Evolutionary conservation across 2,113 vertebrate genomes (phyloP), one percentile per base, ranked within the genome.

Genomic region (Harpagus bidentatus): DNA sequence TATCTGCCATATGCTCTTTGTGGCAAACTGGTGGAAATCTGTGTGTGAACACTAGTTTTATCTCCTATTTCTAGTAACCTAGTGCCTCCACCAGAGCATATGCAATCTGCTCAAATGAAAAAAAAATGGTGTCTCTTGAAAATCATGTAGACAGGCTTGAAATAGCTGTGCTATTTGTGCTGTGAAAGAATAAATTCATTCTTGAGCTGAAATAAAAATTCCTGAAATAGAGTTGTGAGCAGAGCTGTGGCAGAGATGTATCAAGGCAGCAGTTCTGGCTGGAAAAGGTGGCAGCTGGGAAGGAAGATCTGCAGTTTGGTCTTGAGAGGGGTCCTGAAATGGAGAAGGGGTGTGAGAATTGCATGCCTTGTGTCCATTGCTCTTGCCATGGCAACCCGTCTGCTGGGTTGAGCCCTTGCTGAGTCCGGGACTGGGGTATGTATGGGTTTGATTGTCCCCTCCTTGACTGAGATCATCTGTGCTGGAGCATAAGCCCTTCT

Each of bases 301-400:
- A 48, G 72, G 31, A 52, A 25, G 52, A 20, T 8, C 21, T 40
- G 29, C 7, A 8, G 19, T 7, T 56, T 31, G n/a, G 22, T 31
- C 38, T 36, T 3, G 21, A 55, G 67, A 79, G 13, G 14, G 18
- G 10, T 55, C 19, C 28, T 0, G 3, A 29, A 38, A 58, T 47
- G 43, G 36, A 32, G 38, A 58, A 26, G 11, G 9, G 7, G 18
- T 16, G 8, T n/a, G 56, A 58, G 38, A 52, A 31, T 7, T 63
- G 32, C 6, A 0, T 11, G 7, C 34, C 32, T 29, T 15, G 23
- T 8, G 31, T 42, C n/a, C 2, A 3, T 26, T 18, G 18, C 61
- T 74, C 40, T 73, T 59, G 28, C 16, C 34, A 12, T 7, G 40
- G 23, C 7, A 17, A n/a, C 3, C 3, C 10, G 7, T 6, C 2